These are phyloP conservation scores for Cheilosia variabilis DNA, from an alignment of 2,888 invertebrate genomes.

Conservation along the genomic window DNA sequence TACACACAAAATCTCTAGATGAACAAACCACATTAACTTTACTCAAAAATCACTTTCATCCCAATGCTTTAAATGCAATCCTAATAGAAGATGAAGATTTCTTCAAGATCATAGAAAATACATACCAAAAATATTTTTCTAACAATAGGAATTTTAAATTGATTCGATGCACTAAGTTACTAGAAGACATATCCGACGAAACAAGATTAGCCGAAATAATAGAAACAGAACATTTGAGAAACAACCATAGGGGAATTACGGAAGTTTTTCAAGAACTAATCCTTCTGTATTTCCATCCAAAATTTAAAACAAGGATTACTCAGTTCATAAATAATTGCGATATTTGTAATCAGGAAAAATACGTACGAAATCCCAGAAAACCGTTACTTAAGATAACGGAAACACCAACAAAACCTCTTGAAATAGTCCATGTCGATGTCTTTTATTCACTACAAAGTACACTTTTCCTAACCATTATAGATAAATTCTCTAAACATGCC, in stretches of 20 bases:
- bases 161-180: neutral
- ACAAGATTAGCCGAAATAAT: conserved; percentile 37
- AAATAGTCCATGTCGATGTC: conserved; percentile 76
- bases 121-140: neutral
- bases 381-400: conserved; percentile 75
- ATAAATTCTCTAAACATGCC: conserved; percentile 76
- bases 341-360: conserved; percentile 61
- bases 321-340: conserved; percentile 76
- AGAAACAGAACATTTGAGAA: conserved; percentile 49
- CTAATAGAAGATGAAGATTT: conserved; percentile 38
- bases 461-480: conserved; percentile 75
- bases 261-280: conserved; percentile 51
- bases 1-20: conserved; percentile 34
- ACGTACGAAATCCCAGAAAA: conserved; percentile 63
- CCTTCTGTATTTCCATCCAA: conserved; percentile 58
- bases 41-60: conserved; percentile 52
- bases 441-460: conserved; percentile 68
- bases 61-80: conserved; percentile 39
- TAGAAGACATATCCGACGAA: conserved; percentile 49
- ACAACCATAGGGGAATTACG: conserved; percentile 69
- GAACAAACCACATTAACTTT: conserved; percentile 27
- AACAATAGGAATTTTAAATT: conserved; percentile 27
- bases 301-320: conserved; percentile 59
- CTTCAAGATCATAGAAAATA: neutral
- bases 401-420: conserved; percentile 75